These are phyloP conservation scores for Rutpela maculata DNA, from an alignment of 2,888 invertebrate species.

Conservation along the genomic window DNA sequence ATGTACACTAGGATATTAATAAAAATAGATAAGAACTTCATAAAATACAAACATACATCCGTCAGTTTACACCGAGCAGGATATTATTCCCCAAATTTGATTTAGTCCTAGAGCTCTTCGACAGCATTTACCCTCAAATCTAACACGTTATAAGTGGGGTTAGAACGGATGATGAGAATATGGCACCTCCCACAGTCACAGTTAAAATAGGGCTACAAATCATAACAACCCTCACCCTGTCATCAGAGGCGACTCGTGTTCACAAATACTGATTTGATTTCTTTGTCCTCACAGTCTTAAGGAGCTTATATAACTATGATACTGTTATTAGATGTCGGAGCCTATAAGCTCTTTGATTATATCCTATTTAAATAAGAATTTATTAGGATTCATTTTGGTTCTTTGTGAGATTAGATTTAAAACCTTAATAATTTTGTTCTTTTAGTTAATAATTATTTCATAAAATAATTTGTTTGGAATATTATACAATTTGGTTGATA, in stretches of 20 bases:
- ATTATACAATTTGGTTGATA: neutral
- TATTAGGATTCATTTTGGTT: constrained; percentile 28
- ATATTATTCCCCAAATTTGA: constrained; percentile 54
- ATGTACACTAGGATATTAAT: neutral
- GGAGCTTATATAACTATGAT: constrained; percentile 52
- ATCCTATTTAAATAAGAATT: constrained; percentile 49
- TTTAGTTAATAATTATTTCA: neutral
- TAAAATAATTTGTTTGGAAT: too few relatives aligned
- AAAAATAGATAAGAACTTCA: neutral
- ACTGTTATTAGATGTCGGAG: constrained; percentile 47
- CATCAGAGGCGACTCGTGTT: constrained; percentile 64
- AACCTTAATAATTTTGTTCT: neutral
- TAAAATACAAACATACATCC: neutral
- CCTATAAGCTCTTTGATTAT: constrained; percentile 45
- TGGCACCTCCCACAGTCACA: constrained; percentile 68
- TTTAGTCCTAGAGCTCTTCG: constrained; percentile 52
- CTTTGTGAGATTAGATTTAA: neutral
- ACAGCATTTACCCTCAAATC: constrained; percentile 62
- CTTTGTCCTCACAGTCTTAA: constrained; percentile 52
- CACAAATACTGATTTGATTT: constrained; percentile 53
- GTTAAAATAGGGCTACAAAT: constrained; percentile 69
- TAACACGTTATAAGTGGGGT: constrained; percentile 62
- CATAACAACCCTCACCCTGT: constrained; percentile 67
- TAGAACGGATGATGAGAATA: constrained; percentile 64
- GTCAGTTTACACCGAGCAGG: constrained; percentile 25